Evolutionary conservation across 2,113 vertebrate species (phyloP).

Genomic region (Oryzias woworae): DNA sequence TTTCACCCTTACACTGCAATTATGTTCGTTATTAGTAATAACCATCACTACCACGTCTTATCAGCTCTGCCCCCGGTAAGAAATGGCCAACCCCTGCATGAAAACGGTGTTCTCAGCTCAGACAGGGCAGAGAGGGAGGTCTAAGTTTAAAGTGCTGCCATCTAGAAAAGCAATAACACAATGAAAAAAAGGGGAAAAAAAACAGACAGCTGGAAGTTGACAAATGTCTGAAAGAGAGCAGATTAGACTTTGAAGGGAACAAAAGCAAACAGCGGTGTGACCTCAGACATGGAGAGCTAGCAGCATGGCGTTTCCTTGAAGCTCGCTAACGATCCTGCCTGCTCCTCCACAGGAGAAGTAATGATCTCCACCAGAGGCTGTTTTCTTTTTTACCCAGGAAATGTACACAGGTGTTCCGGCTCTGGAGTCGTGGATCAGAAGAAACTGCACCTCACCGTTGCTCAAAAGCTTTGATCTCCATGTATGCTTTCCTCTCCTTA

Average conservation of each 20-base stretch:
- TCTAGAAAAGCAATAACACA: conserved; percentile 23
- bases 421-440: conserved; percentile 47
- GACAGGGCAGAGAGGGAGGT: neutral
- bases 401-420: conserved; percentile 59
- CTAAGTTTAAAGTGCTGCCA: neutral
- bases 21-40: conserved; percentile 62
- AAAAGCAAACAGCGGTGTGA: conserved; percentile 55
- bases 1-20: conserved; percentile 47
- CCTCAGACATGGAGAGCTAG: conserved; percentile 47
- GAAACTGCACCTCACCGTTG: conserved; percentile 46
- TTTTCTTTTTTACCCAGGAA: conserved; percentile 39
- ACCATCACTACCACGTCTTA: conserved; percentile 46
- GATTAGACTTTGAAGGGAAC: conserved; percentile 47
- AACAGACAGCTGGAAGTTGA: conserved; percentile 47
- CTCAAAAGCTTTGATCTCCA: conserved; percentile 63
- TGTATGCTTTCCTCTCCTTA: conserved; percentile 43
- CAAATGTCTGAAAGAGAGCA: conserved; percentile 49
- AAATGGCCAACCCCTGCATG: conserved; percentile 17
- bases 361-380: conserved; percentile 62
- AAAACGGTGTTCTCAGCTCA: neutral
- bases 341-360: conserved; percentile 57
- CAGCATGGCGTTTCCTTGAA: conserved; percentile 54
- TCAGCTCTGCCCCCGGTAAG: conserved; percentile 30
- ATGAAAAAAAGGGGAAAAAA: neutral
- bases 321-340: conserved; percentile 59